Base-by-base conservation (phyloP, 2,113 vertebrate genomes). In the Herpetotheres cachinnans region DNA sequence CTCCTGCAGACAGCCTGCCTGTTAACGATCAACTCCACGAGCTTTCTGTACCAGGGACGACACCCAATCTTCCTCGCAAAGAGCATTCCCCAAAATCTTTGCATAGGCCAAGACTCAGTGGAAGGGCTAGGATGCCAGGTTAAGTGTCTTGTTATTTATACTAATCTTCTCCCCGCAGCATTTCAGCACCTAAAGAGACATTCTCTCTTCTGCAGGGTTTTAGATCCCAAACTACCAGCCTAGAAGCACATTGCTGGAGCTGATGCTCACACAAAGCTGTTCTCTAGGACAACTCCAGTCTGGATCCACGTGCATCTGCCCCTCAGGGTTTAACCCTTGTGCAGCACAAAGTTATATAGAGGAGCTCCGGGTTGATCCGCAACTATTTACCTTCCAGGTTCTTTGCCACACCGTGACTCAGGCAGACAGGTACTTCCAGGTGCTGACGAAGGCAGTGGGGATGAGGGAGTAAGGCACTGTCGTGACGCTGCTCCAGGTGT, bases 391-490 rank as follows among this genome's bases (percentile, higher is more conserved):
- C 89, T 81, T 11, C 55, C 63, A 42, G 62, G 9, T 22, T 34
- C 54, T 27, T 25, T 0, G 1, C 22, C 58, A 8, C 3, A 0
- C 20, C 1, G 3, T 3, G 32, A 0, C 90, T 97, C 93, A 97
- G 61, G 96, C 96, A 1, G 98, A 98, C 55, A 99, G 98, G 92
- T 99, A 98, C 88, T 98, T 98, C 98, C 98, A 99, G 90, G 98
- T 99, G 97, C 98, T 99, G 97, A 99, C 98, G 6, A 99, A 99
- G 10, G 98, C 98, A 1, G 98, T 98, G 38, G 98, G 98, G 62
- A 99, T 99, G 81, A 99, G 97, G 8, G 98, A 98, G 21, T 99
- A 99, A 0, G 98, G 98, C 73, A 99, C 98, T 0, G 98, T 98
- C 21, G 98, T 99, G 83, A 99, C 90, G 46, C 98, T 99, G 96